Evolutionary conservation across 2,797 vertebrate species (phyloP), one percentile per base, ranked within the genome.

Genomic region (Lepilemur ruficaudatus): DNA sequence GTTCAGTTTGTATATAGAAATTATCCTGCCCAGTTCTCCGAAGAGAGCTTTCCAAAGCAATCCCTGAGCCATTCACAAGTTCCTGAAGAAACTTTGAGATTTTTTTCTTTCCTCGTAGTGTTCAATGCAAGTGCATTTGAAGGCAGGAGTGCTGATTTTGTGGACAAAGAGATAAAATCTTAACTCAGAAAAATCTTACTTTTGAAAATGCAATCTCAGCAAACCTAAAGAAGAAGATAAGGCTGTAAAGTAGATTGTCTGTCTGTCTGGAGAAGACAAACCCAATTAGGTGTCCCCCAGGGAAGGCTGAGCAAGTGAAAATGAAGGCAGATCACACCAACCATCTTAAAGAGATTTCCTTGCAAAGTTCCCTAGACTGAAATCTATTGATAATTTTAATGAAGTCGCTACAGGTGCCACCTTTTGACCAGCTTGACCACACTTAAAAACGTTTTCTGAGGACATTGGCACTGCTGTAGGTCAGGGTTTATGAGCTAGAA

Each of bases 101-200:
- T 22, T 43, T 50, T 70, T 92, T 61, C 50, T 84, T 69, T 9
- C 23, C 25, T 63, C 4, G 35, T 48, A 5, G 13, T 28, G 12
- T 59, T 73, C 41, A 69, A 48, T 3, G 15, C 28, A 81, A 69
- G 69, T 55, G 25, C 7, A 38, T 48, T 79, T 89, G 14, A 20
- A 89, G 46, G 22, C 13, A 79, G 7, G 22, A 11, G 38, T 61
- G 22, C 46, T 59, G 93, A 69, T 73, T 93, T 92, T 50, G 32
- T 15, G 15, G 57, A 41, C 55, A 87, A 55, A 85, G 82, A 78
- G 17, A 65, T 87, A 81, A n/a, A 11, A 80, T 87, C 7, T 55
- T 95, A 73, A 70, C 38, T 43, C n/a, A 93, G 59, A 86, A 78
- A 88, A 94, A 65, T 61, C 35, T 93, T 87, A 86, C 65, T 70